phyloP scores from a whole-genome alignment of 2,113 vertebrate species.

The Chaenocephalus aceratus region DNA sequence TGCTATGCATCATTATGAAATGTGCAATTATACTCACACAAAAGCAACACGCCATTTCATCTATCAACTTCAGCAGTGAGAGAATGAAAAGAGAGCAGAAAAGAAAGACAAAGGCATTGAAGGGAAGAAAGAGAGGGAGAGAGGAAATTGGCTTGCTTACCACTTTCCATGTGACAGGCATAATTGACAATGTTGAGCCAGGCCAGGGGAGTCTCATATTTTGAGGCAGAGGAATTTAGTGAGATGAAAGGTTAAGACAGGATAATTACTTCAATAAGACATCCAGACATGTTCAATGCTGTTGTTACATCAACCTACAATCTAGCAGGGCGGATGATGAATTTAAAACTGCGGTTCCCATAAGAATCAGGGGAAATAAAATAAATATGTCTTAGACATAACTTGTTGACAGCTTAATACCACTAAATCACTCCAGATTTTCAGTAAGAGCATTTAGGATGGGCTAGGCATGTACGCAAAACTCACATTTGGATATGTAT shows the following conservation, averaged over 20 bases:
- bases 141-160: constrained; percentile 61
- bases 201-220: constrained; percentile 60
- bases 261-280: constrained; percentile 79
- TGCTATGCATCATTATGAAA: constrained; percentile 63
- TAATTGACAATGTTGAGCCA: constrained; percentile 71
- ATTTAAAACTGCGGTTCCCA: constrained; percentile 39
- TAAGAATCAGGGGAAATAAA: constrained; percentile 25
- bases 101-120: constrained; percentile 58
- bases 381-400: constrained; percentile 23
- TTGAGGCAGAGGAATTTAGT: constrained; percentile 59
- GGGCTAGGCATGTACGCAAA: not conserved
- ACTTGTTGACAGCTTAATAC: constrained; percentile 48
- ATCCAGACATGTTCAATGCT: constrained; percentile 50
- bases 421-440: constrained; percentile 8
- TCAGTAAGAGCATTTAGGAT: not conserved
- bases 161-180: constrained; percentile 62
- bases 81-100: constrained; percentile 9
- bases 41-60: not conserved
- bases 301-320: constrained; percentile 55
- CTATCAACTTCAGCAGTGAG: not conserved
- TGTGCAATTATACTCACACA: constrained; percentile 59
- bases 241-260: constrained; percentile 77
- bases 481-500: not conserved
- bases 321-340: constrained; percentile 33
- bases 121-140: constrained; percentile 33